These are phyloP conservation scores for Cynoglossus semilaevis DNA, from an alignment of 2,113 vertebrate genomes.

Conservation along the genomic window DNA sequence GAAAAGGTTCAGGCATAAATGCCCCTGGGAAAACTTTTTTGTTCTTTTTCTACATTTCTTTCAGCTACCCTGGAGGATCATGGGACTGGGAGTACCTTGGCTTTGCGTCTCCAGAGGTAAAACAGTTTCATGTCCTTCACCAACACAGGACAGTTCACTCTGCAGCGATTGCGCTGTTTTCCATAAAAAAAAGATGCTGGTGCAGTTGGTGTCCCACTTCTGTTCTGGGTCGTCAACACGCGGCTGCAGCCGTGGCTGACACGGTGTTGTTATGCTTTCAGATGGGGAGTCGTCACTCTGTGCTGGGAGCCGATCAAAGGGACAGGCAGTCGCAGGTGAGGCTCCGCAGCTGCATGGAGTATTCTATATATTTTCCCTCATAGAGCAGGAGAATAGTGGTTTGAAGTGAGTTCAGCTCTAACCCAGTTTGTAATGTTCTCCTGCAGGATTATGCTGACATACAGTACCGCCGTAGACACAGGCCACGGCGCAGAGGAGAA, in stretches of 20 bases:
- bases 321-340: slow-evolving; percentile 69
- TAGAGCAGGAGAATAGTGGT: neutral
- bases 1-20: neutral
- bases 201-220: slow-evolving; percentile 10
- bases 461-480: slow-evolving; percentile 93
- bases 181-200: neutral
- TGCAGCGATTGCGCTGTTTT: slow-evolving; percentile 8
- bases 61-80: slow-evolving; percentile 94
- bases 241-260: slow-evolving; percentile 38
- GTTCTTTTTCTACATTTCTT: slow-evolving; percentile 34
- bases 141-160: slow-evolving; percentile 14
- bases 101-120: slow-evolving; percentile 97
- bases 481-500: slow-evolving; percentile 88
- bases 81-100: slow-evolving; percentile 99
- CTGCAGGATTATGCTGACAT: slow-evolving; percentile 94
- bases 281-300: slow-evolving; percentile 70
- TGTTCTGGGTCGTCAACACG: slow-evolving; percentile 26
- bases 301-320: slow-evolving; percentile 63
- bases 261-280: slow-evolving; percentile 54
- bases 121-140: neutral
- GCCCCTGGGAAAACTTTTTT: neutral
- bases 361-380: neutral
- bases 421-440: slow-evolving; percentile 11
- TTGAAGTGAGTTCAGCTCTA: slow-evolving; percentile 1
- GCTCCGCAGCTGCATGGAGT: neutral